Conservation (phyloP, 2,113 vertebrate species). For the Gila orcuttii region DNA sequence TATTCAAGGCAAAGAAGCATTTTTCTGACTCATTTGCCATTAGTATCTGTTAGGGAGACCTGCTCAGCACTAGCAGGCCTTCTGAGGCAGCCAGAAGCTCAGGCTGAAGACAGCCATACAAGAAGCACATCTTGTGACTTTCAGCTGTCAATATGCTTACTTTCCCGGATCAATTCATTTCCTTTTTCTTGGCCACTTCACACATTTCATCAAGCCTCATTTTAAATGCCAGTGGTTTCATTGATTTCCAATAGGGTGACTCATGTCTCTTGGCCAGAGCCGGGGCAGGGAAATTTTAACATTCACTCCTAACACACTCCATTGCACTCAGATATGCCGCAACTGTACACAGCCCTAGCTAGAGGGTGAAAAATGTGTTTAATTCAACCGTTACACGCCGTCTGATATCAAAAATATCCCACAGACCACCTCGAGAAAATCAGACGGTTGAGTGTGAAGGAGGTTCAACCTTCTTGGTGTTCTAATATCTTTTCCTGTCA, state of each 20-base stretch:
- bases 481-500: slow-evolving; percentile 45
- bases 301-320: slow-evolving; percentile 59
- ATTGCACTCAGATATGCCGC: slow-evolving; percentile 48
- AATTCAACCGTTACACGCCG: slow-evolving; percentile 33
- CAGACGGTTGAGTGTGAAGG: slow-evolving; percentile 8
- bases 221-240: slow-evolving; percentile 72
- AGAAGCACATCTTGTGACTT: slow-evolving; percentile 34
- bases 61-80: neutral
- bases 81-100: neutral
- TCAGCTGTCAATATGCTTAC: slow-evolving; percentile 52
- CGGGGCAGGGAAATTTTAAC: slow-evolving; percentile 58
- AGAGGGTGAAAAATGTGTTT: slow-evolving; percentile 33
- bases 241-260: slow-evolving; percentile 73
- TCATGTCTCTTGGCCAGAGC: slow-evolving; percentile 59
- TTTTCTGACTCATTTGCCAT: slow-evolving; percentile 29
- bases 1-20: neutral
- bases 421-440: slow-evolving; percentile 14
- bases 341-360: slow-evolving; percentile 10
- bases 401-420: slow-evolving; percentile 10
- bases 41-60: neutral
- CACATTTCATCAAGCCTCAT: slow-evolving; percentile 70
- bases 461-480: slow-evolving; percentile 37
- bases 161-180: slow-evolving; percentile 64
- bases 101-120: neutral
- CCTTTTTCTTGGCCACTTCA: slow-evolving; percentile 63